phyloP scores from a whole-genome alignment of 2,888 invertebrate species.

The Cryptocheilus praepositus region DNA sequence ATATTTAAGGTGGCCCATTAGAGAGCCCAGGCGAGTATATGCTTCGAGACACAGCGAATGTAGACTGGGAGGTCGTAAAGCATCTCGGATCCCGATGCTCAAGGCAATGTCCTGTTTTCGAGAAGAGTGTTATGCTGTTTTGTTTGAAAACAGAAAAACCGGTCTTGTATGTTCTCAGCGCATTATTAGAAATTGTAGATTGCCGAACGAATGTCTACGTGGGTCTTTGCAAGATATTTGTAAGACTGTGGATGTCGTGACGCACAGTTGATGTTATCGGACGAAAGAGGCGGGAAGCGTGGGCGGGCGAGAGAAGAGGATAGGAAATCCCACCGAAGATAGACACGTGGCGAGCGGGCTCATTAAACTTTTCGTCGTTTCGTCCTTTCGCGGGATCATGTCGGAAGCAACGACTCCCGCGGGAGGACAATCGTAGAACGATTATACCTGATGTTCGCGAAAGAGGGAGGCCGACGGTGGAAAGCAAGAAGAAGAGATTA shows the following conservation, averaged over 20 bases:
- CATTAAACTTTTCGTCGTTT: conserved; percentile 72
- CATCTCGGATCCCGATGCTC: conserved; percentile 11
- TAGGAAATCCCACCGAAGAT: conserved; percentile 35
- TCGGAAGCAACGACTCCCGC: conserved; percentile 60
- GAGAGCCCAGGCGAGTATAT: conserved; percentile 42
- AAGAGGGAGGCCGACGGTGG: conserved; percentile 33
- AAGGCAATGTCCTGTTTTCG: neutral
- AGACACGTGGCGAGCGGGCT: conserved; percentile 56
- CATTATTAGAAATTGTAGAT: too few relatives aligned
- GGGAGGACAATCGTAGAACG: conserved; percentile 54
- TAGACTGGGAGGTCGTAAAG: too few relatives aligned
- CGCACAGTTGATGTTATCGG: neutral
- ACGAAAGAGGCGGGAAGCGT: neutral
- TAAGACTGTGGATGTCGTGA: neutral
- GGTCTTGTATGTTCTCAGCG: too few relatives aligned
- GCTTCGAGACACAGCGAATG: conserved; percentile 41
- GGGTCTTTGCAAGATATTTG: too few relatives aligned
- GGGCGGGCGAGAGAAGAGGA: neutral
- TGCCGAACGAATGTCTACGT: too few relatives aligned
- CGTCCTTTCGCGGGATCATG: conserved; percentile 59
- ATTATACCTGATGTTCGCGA: conserved; percentile 49
- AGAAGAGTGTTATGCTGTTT: too few relatives aligned
- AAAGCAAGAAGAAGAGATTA: conserved; percentile 56
- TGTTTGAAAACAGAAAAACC: too few relatives aligned
- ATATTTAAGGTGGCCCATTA: conserved; percentile 70